Percentiles rank a stretch among this genome's conserved stretches.
phyloP scores from a whole-genome alignment of 2,113 vertebrate genomes.

The Prionailurus bengalensis region DNA sequence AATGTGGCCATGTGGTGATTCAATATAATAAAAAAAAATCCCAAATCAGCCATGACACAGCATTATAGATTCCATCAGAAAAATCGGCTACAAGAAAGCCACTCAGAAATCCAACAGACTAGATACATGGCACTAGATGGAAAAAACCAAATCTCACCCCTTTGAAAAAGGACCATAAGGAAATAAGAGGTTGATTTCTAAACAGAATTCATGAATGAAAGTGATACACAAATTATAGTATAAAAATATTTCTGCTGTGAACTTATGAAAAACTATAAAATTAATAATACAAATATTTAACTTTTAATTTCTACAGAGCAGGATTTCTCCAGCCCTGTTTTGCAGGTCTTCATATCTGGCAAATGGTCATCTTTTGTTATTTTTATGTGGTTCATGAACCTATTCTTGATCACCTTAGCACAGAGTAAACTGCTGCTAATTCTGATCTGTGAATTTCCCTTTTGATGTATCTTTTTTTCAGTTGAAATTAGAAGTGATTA shows the following conservation, averaged over 20 bases:
- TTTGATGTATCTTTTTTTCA: neutral
- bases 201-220: conserved; percentile 34
- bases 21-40: neutral
- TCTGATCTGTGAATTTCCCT: neutral
- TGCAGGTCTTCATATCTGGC: neutral
- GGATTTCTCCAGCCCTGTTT: neutral
- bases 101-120: neutral
- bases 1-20: neutral
- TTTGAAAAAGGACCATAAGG: neutral
- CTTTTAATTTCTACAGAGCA: conserved; percentile 38
- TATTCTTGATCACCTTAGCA: neutral
- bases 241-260: conserved; percentile 18
- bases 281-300: conserved; percentile 2
- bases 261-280: conserved; percentile 18
- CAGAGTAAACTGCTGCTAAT: conserved; percentile 4
- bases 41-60: neutral
- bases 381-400: neutral
- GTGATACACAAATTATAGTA: neutral
- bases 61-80: neutral
- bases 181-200: conserved; percentile 19
- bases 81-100: neutral
- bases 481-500: neutral
- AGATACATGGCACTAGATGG: neutral
- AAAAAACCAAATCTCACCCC: neutral
- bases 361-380: neutral